Evolutionary conservation across 2,888 invertebrate genomes (phyloP), one percentile per base, ranked within the genome.

Genomic region (Apotomis turbidana): DNA sequence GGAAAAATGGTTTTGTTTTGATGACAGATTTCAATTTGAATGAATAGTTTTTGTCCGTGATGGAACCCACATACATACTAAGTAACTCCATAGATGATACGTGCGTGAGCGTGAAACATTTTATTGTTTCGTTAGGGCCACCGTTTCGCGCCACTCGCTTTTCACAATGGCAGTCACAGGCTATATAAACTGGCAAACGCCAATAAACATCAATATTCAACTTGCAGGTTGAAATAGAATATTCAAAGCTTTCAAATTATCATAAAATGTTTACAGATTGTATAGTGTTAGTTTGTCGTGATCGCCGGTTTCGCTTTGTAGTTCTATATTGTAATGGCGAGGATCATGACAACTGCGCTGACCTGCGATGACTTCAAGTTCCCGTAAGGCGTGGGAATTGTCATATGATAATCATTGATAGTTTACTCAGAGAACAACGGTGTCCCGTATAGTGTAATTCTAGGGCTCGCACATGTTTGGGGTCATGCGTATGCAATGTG

Each of bases 71-170:
- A 58, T 59, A 27, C 60, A 63, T 63, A 57, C 13, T 60, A 60
- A 44, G 49, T 49, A 57, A 55, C 49, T 62, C 81, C 77, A 77
- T 69, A 27, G 1, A 68, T 81, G 78, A 88, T 88, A 90, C 88
- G 87, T 85, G 81, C 76, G 79, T 74, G 72, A 78, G 89, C 88
- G 88, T 89, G 85, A 87, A 87, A 83, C 80, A 77, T 81, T 81
- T 79, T 85, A 87, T 90, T 90, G 89, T 90, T 86, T 79, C 75
- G 76, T 74, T 76, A 74, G 74, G 74, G 77, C 79, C 86, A 52
- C 59, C 70, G 90, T 88, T 86, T 85, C 88, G 90, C 88, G 80
- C 83, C 85, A 84, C 83, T 88, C 87, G 80, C 82, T 79, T 75
- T 64, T 77, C 77, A 89, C 85, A 90, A 90, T 88, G 80, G 80